These are phyloP conservation scores for Apodemia duryi DNA, from an alignment of 2,888 invertebrate genomes.

Conservation along the genomic window DNA sequence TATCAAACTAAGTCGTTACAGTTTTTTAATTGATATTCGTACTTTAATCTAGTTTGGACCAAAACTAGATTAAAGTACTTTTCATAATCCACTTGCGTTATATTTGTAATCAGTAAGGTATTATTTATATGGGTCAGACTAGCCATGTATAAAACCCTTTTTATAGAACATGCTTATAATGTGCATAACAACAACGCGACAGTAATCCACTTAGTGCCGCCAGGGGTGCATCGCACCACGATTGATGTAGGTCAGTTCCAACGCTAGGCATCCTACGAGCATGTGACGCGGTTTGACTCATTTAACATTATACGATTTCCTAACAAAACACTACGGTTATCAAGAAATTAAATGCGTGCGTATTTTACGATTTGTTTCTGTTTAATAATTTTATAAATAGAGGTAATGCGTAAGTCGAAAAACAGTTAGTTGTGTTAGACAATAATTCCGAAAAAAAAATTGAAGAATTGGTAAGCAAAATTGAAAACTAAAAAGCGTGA, in stretches of 20 bases:
- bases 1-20: no score
- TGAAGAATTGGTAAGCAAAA: neutral
- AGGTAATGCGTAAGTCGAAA: no score
- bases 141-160: neutral
- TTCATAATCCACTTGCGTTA: no score
- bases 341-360: slow-evolving; percentile 1
- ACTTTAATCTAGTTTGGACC: no score
- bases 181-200: slow-evolving; percentile 23
- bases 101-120: no score
- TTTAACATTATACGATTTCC: slow-evolving; percentile 20
- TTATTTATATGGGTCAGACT: no score
- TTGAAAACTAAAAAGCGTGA: neutral
- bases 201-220: slow-evolving; percentile 56
- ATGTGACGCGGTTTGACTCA: slow-evolving; percentile 36
- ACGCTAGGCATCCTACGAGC: slow-evolving; percentile 40
- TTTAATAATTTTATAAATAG: neutral
- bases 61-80: no score
- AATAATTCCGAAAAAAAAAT: neutral
- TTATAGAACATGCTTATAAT: slow-evolving; percentile 24
- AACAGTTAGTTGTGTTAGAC: no score
- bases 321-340: slow-evolving; percentile 6
- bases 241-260: slow-evolving; percentile 63
- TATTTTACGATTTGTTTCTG: slow-evolving; percentile 27
- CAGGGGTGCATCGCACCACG: slow-evolving; percentile 51
- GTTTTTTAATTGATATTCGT: no score